phyloP scores from a whole-genome alignment of 2,888 invertebrate species.

The Tanytarsus gracilentus region DNA sequence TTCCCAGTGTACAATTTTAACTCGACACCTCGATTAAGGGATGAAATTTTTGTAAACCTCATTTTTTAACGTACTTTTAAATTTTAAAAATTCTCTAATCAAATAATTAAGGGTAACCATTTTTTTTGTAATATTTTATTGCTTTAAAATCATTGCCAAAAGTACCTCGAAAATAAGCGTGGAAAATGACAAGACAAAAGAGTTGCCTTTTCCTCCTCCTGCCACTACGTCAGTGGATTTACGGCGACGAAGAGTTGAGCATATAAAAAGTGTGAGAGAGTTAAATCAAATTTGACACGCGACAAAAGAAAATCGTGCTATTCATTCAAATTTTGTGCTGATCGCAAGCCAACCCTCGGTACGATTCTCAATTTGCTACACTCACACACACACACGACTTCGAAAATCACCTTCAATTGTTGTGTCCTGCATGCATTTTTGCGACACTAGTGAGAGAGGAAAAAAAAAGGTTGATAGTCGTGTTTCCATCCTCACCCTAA shows the following conservation, averaged over 20 bases:
- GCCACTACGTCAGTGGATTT: background rate
- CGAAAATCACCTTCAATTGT: constrained; percentile 23
- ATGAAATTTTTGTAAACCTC: too few species aligned
- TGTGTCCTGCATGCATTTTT: constrained; percentile 15
- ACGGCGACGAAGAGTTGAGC: background rate
- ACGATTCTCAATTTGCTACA: background rate
- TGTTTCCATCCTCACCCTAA: constrained; percentile 11
- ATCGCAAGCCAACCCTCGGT: background rate
- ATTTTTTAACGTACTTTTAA: too few species aligned
- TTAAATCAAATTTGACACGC: constrained; percentile 27
- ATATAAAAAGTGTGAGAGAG: background rate
- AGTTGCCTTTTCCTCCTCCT: too few species aligned
- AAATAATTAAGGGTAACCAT: too few species aligned
- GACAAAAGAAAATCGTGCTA: constrained; percentile 23
- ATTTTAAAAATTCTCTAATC: too few species aligned
- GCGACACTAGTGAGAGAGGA: too few species aligned
- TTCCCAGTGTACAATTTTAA: too few species aligned
- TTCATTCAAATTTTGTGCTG: constrained; percentile 13
- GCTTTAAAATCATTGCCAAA: too few species aligned
- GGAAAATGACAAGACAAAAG: too few species aligned
- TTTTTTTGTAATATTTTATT: too few species aligned
- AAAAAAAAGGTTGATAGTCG: constrained; percentile 21
- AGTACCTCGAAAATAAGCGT: too few species aligned
- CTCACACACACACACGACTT: constrained; percentile 7
- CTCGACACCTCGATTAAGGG: too few species aligned